phyloP scores from a whole-genome alignment of 2,113 vertebrate genomes.

The Carettochelys insculpta region DNA sequence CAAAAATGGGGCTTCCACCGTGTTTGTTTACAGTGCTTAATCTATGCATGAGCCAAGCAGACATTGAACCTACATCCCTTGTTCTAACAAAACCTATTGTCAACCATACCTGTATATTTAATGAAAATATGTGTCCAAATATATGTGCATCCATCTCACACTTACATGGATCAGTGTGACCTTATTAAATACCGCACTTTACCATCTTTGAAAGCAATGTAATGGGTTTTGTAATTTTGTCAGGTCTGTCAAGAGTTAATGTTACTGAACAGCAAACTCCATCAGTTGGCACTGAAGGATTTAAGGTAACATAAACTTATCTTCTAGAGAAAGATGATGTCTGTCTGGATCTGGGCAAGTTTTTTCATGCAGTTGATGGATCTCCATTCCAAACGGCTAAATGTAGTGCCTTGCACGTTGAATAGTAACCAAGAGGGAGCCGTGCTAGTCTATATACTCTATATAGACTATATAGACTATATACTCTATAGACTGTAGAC shows the following conservation, averaged over 20 bases:
- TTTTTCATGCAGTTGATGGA: too few species aligned
- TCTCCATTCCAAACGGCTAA: too few species aligned
- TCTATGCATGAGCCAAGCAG: background rate
- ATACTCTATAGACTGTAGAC: too few species aligned
- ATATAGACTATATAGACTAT: too few species aligned
- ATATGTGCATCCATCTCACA: background rate
- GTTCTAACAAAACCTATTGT: background rate
- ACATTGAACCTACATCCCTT: background rate
- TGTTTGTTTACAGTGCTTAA: background rate
- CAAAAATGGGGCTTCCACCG: background rate
- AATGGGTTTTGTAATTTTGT: background rate
- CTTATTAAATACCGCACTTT: background rate
- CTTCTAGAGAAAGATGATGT: too few species aligned
- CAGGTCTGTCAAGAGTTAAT: background rate
- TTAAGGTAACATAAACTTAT: background rate
- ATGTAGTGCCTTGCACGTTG: too few species aligned
- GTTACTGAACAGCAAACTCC: background rate
- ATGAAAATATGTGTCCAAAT: background rate
- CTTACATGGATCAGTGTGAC: background rate
- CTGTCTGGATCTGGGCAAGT: too few species aligned
- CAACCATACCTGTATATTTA: background rate
- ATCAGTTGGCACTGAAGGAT: background rate
- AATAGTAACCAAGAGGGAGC: too few species aligned
- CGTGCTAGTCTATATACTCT: too few species aligned
- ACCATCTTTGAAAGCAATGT: background rate